Conservation (phyloP, 53 echinoderm and acorn worm species). For the Apostichopus leukothele region DNA sequence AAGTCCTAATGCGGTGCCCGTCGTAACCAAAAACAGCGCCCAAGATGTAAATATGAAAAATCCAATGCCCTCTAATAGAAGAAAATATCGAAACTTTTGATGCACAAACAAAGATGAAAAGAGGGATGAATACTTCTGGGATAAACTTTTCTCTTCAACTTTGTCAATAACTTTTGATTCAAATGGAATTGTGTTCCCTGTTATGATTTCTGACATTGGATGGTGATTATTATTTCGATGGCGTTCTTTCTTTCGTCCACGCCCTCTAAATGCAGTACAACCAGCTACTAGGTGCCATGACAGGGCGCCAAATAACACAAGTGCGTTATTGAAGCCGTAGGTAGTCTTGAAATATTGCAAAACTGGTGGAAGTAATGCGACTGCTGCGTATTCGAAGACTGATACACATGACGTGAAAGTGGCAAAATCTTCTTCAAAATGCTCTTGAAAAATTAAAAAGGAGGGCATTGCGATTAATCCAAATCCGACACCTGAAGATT, state of each 20-base stretch:
- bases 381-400: not conserved
- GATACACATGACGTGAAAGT: not conserved
- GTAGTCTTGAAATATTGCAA: not conserved
- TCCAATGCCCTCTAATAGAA: not conserved
- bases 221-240: too few species aligned
- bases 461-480: not conserved
- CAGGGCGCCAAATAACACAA: not conserved
- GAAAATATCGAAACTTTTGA: not conserved
- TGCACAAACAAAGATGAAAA: not conserved
- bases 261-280: not conserved
- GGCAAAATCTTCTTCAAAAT: not conserved
- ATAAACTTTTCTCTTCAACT: not conserved
- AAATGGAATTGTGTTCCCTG: not conserved
- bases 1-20: conserved; percentile 9
- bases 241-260: not conserved
- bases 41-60: not conserved
- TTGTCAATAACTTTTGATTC: not conserved
- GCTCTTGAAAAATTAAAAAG: not conserved
- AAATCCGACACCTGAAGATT: conserved; percentile 2
- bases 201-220: not conserved
- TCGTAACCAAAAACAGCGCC: conserved; percentile 2
- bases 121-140: not conserved
- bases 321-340: not conserved
- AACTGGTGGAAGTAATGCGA: not conserved
- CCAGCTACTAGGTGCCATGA: not conserved